Percentiles rank a stretch among this genome's conserved stretches.
Conservation (phyloP, 2,113 vertebrate species). For the Pelusios castaneus region DNA sequence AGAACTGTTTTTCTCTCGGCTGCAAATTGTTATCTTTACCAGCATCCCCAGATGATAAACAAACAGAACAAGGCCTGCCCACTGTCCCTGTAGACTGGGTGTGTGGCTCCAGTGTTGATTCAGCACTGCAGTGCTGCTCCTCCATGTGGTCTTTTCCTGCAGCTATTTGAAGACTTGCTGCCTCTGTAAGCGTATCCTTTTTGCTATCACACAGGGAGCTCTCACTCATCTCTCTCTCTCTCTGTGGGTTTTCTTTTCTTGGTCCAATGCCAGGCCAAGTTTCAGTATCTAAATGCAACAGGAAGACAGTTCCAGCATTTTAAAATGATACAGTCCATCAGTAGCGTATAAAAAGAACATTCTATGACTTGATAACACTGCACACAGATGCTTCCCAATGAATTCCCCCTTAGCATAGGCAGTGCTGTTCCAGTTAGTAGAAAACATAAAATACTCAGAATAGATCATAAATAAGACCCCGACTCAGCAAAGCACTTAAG, state of each 20-base stretch:
- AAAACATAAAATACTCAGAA: background rate
- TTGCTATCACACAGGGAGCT: background rate
- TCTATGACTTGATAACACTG: conserved; percentile 34
- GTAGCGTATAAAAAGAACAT: background rate
- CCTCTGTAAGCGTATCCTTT: conserved; percentile 18
- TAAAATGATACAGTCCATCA: conserved; percentile 60
- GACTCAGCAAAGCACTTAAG: background rate
- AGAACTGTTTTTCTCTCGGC: conserved; percentile 60
- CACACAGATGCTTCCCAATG: conserved; percentile 51
- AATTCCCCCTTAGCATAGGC: conserved; percentile 35
- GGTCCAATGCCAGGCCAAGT: conserved; percentile 56
- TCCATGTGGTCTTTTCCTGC: conserved; percentile 64
- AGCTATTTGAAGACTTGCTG: conserved; percentile 19
- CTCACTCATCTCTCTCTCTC: conserved; percentile 13
- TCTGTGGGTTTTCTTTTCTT: conserved; percentile 39
- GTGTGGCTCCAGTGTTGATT: conserved; percentile 54
- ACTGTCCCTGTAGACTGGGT: conserved; percentile 68
- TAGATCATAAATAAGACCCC: conserved; percentile 16
- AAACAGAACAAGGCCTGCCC: conserved; percentile 51
- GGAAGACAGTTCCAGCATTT: conserved; percentile 65
- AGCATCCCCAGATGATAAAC: conserved; percentile 56
- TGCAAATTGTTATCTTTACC: conserved; percentile 48
- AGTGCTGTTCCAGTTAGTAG: conserved; percentile 40
- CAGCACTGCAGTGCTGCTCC: conserved; percentile 69
- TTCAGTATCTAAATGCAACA: conserved; percentile 73